Evolutionary conservation across 2,797 vertebrate genomes (phyloP).

Genomic region (Gymnoscopelus braueri): DNA sequence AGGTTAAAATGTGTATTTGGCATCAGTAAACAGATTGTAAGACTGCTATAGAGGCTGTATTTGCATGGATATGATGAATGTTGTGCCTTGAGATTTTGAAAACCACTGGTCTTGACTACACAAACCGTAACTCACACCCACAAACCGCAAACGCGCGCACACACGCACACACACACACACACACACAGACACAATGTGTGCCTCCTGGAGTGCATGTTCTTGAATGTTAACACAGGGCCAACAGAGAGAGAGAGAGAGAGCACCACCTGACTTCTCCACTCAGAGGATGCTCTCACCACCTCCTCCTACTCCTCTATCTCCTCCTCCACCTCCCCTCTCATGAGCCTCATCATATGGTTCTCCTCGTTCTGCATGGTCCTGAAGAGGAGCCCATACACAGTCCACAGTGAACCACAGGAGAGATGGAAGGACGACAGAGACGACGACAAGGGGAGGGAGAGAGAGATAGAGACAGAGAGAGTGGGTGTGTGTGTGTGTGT

Average conservation of each 20-base stretch:
- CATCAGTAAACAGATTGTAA: too few relatives aligned
- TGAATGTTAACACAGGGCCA: slow-evolving; percentile 29
- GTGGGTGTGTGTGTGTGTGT: too few relatives aligned
- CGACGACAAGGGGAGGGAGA: slow-evolving; percentile 48
- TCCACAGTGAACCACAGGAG: slow-evolving; percentile 66
- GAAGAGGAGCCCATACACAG: slow-evolving; percentile 60
- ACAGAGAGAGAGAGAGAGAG: neutral
- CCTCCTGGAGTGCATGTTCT: slow-evolving; percentile 43
- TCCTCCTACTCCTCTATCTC: slow-evolving; percentile 35
- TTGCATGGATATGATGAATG: too few relatives aligned
- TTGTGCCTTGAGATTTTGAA: too few relatives aligned
- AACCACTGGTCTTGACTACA: too few relatives aligned
- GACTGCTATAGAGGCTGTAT: too few relatives aligned
- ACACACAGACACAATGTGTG: neutral
- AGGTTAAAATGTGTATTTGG: too few relatives aligned
- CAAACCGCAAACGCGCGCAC: too few relatives aligned
- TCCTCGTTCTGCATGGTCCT: slow-evolving; percentile 62
- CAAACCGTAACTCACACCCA: too few relatives aligned
- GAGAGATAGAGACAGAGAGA: slow-evolving; percentile 49
- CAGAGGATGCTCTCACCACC: slow-evolving; percentile 52
- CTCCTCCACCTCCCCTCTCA: slow-evolving; percentile 39
- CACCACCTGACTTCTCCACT: slow-evolving; percentile 59
- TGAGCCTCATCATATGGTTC: slow-evolving; percentile 6
- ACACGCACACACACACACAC: neutral
- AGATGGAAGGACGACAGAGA: slow-evolving; percentile 45